Base-by-base conservation (phyloP, 2,113 vertebrate genomes). In the Caracal caracal region DNA sequence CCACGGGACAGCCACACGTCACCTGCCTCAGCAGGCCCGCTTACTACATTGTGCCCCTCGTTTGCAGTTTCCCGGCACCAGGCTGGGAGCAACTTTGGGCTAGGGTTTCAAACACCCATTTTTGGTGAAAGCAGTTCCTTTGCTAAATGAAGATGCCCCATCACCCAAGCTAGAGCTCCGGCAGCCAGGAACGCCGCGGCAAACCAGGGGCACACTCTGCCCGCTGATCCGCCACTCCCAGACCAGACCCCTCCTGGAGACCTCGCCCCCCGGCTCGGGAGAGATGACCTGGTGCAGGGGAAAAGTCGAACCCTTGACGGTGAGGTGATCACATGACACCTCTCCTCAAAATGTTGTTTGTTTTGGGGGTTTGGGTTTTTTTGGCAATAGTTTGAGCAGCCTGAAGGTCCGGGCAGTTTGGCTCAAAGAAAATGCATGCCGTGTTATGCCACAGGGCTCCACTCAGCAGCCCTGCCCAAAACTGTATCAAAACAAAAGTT, bases 401-500 rank as follows among this genome's bases (percentile, higher is more conserved):
- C 89, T 84, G 22, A 89, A 95, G 56, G 78, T 65, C 81, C 33
- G 13, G 43, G 24, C 78, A 83, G 71, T 26, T 82, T 87, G 94
- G 86, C 94, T 89, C 90, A 70, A 75, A 89, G 51, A 43, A 65
- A 76, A 56, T 12, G 10, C 80, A 79, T 35, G 51, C 63, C 5
- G 0, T 28, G 22, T 66, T 37, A 59, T 33, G 30, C 88, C 61
- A 85, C 28, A 10, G n/a, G 40, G 95, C 53, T 87, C 53, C 8
- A 15, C 33, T 88, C 22, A 0, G 33, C 12, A 71, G 84, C n/a
- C 76, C 73, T 49, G 83, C 68, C 78, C 51, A 20, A 49, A 51
- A 63, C 3, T n/a, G 28, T 40, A 94, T 40, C 91, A 85, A 96
- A 96, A 96, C 82, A 88, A 78, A 93, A 80, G 79, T 90, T 87